These are phyloP conservation scores for Melitaea cinxia DNA, from an alignment of 1,140 invertebrate genomes.

Conservation along the genomic window DNA sequence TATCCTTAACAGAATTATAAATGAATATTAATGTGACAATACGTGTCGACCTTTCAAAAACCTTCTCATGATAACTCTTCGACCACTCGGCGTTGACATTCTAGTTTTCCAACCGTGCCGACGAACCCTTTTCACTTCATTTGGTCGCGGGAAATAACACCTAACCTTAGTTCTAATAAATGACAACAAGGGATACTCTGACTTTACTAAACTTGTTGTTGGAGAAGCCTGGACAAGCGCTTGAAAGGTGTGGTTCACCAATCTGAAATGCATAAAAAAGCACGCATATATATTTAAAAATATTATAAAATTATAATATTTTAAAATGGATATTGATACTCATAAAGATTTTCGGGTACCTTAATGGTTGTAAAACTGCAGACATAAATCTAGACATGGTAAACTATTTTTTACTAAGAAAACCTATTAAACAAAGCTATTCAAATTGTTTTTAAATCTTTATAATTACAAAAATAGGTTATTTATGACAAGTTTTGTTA, in stretches of 20 bases:
- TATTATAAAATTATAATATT: background rate
- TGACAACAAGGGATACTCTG: constrained; percentile 54
- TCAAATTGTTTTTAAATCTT: too few species aligned
- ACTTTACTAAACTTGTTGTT: constrained; percentile 49
- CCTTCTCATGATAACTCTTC: constrained; percentile 87
- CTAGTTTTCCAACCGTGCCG: constrained; percentile 86
- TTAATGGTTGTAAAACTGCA: constrained; percentile 59
- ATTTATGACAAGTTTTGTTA: too few species aligned
- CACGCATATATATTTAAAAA: background rate
- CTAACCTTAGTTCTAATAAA: constrained; percentile 78
- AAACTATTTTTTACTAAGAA: background rate
- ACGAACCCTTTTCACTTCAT: constrained; percentile 86
- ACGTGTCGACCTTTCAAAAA: constrained; percentile 88
- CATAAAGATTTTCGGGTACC: constrained; percentile 51
- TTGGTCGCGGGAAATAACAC: constrained; percentile 87
- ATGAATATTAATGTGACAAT: constrained; percentile 86
- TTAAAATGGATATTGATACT: background rate
- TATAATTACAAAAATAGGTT: too few species aligned
- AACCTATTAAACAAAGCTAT: too few species aligned
- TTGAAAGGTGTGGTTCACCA: constrained; percentile 46
- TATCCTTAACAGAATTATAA: constrained; percentile 13
- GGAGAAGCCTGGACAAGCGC: constrained; percentile 37
- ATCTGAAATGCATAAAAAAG: constrained; percentile 46
- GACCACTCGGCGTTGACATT: constrained; percentile 86
- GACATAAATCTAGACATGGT: constrained; percentile 60